Conservation (phyloP, 2,113 vertebrate species). For the Cavia porcellus region DNA sequence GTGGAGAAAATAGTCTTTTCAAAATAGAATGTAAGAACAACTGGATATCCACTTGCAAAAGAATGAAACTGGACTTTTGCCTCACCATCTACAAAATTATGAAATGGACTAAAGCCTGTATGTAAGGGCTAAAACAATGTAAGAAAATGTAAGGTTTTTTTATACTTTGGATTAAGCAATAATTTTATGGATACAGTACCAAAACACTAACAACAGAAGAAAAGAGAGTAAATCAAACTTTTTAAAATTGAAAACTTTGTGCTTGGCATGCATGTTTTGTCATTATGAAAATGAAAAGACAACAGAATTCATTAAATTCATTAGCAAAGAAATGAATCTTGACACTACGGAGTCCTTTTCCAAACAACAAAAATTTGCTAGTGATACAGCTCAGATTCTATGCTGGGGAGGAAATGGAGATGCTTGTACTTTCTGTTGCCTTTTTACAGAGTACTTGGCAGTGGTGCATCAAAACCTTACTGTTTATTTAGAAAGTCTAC, state of each 20-base stretch:
- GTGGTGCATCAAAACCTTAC: neutral
- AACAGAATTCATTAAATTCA: neutral
- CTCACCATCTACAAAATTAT: neutral
- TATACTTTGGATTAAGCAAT: neutral
- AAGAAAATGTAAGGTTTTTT: neutral
- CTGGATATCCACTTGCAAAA: neutral
- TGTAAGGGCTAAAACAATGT: neutral
- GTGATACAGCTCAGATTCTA: neutral
- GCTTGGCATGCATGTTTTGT: neutral
- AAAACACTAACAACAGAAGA: neutral
- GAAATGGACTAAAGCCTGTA: neutral
- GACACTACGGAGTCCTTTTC: neutral
- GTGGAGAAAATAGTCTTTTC: neutral
- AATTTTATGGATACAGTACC: neutral
- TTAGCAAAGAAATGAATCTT: constrained; percentile 16
- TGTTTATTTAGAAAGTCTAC: neutral
- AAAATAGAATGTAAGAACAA: neutral
- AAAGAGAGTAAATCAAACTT: neutral
- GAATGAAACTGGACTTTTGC: neutral
- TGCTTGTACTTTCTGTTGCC: neutral
- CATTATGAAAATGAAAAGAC: neutral
- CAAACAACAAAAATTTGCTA: neutral
- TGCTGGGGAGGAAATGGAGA: neutral
- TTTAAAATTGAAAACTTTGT: constrained; percentile 9
- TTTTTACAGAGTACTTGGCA: neutral